A percentile compares a stretch with the other conserved stretches of the same genome.
These are phyloP conservation scores for Anguilla rostrata DNA, from an alignment of 2,113 vertebrate species.

Conservation along the genomic window DNA sequence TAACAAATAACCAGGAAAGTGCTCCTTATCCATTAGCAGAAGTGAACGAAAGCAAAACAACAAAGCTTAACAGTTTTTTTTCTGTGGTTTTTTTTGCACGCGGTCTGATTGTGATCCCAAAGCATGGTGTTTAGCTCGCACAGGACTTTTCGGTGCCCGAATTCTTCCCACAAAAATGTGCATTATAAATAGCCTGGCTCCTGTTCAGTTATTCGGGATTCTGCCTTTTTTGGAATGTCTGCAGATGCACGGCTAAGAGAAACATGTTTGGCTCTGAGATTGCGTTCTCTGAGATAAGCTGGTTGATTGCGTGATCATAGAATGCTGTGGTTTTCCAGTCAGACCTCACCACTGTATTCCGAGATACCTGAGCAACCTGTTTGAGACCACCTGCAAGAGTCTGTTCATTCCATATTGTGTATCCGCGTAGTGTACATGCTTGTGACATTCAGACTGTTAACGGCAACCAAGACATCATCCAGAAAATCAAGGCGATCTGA, in stretches of 20 bases:
- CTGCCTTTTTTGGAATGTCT: constrained; percentile 13
- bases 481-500: neutral
- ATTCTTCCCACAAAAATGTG: constrained; percentile 16
- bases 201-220: neutral
- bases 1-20: neutral
- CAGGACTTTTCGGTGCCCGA: neutral
- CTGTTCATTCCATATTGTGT: neutral
- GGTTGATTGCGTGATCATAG: neutral
- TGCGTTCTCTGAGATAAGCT: neutral
- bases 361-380: neutral
- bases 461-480: neutral
- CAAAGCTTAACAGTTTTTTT: neutral
- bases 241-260: neutral
- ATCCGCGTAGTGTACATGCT: neutral
- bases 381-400: neutral
- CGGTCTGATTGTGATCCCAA: neutral
- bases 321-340: neutral
- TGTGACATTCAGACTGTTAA: neutral
- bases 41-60: neutral
- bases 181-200: constrained; percentile 2
- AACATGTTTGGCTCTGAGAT: neutral
- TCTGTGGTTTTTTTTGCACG: neutral
- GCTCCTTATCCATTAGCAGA: neutral
- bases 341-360: neutral
- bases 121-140: neutral